Evolutionary conservation across 2,888 invertebrate species (phyloP).

Genomic region (Argyresthia goedartella): DNA sequence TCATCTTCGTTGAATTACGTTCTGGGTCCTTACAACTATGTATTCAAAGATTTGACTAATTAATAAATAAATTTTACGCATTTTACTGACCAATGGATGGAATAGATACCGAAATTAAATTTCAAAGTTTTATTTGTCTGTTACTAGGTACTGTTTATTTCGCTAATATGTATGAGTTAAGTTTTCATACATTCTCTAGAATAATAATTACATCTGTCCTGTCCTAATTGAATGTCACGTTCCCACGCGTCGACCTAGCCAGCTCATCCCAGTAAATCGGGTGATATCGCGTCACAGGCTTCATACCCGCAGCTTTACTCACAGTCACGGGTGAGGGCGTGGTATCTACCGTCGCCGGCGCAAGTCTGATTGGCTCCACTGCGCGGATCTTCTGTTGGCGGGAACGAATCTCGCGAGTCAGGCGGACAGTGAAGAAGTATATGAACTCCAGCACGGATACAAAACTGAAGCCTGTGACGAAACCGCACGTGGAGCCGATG

Average conservation of each 20-base stretch:
- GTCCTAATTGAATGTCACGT: too few species aligned
- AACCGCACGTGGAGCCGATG: slow-evolving; percentile 70
- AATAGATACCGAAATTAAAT: too few species aligned
- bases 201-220: too few species aligned
- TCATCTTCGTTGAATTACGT: slow-evolving; percentile 34
- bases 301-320: slow-evolving; percentile 16
- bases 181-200: too few species aligned
- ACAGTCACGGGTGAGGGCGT: slow-evolving; percentile 7
- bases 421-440: slow-evolving; percentile 69
- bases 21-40: slow-evolving; percentile 38
- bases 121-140: too few species aligned
- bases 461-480: slow-evolving; percentile 79
- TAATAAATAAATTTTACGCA: too few species aligned
- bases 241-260: slow-evolving; percentile 1
- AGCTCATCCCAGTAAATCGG: slow-evolving; percentile 59
- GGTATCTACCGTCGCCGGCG: slow-evolving; percentile 6
- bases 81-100: too few species aligned
- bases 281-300: slow-evolving; percentile 29
- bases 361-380: background rate
- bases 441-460: slow-evolving; percentile 75
- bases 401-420: slow-evolving; percentile 35
- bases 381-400: slow-evolving; percentile 18
- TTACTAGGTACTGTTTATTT: too few species aligned
- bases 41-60: slow-evolving; percentile 35
- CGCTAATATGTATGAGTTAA: too few species aligned